Conservation (phyloP, 2,797 vertebrate genomes). For the Falco peregrinus region DNA sequence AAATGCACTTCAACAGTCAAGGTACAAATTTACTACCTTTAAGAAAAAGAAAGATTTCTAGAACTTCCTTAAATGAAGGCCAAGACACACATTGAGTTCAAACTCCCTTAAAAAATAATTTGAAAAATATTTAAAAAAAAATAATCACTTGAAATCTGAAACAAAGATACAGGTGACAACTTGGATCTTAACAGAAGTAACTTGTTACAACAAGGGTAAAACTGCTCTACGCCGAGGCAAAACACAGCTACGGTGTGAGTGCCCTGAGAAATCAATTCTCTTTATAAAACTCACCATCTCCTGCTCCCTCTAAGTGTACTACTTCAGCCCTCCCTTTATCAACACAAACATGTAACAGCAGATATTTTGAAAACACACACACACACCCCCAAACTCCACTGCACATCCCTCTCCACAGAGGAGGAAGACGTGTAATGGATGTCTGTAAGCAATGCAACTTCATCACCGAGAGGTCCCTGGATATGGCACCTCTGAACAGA, state of each 20-base stretch:
- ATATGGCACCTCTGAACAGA: background rate
- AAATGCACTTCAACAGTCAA: background rate
- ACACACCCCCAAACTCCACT: background rate
- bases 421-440: background rate
- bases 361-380: background rate
- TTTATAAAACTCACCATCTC: background rate
- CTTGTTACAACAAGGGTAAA: background rate
- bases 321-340: background rate
- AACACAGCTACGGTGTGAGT: background rate
- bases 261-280: background rate
- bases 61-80: background rate
- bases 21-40: background rate
- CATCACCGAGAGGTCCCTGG: background rate
- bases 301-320: background rate
- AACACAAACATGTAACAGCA: background rate
- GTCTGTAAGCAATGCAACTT: background rate
- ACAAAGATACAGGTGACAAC: background rate
- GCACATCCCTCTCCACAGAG: background rate
- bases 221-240: background rate
- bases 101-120: background rate
- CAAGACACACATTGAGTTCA: background rate
- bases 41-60: background rate
- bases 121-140: background rate
- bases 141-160: background rate
- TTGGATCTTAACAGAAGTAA: background rate